phyloP scores from a whole-genome alignment of 2,797 vertebrate genomes.

The Mus spretus region DNA sequence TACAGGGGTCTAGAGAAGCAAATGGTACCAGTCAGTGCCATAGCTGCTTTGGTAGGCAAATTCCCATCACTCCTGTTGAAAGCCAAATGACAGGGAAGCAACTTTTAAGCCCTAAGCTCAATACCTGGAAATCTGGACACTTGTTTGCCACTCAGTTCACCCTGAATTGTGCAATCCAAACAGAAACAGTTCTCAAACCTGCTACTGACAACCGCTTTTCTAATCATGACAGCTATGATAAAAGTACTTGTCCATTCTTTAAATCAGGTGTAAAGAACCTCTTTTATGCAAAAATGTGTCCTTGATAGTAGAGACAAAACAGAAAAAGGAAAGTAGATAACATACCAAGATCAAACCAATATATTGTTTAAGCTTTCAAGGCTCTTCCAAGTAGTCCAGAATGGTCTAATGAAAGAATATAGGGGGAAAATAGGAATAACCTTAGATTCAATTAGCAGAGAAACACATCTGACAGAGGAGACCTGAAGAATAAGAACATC shows the following conservation, averaged over 20 bases:
- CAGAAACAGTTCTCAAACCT: neutral
- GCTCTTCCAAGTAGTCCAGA: neutral
- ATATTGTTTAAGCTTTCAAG: neutral
- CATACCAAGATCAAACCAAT: neutral
- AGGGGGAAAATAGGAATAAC: neutral
- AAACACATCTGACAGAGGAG: neutral
- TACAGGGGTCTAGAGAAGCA: neutral
- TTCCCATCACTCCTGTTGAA: neutral
- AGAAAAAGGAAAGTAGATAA: neutral
- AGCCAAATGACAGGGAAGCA: neutral
- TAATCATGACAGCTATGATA: slow-evolving; percentile 21
- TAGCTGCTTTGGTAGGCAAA: neutral
- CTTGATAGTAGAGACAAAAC: neutral
- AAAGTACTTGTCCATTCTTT: slow-evolving; percentile 44
- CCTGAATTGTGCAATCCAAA: neutral
- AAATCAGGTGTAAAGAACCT: neutral
- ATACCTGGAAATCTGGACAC: neutral
- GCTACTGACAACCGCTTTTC: neutral
- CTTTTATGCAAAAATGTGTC: neutral
- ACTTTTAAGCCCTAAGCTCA: neutral
- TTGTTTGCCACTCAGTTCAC: neutral
- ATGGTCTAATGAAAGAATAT: neutral
- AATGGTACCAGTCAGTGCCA: neutral
- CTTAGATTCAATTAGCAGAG: neutral
- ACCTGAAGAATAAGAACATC: neutral